Evolutionary conservation across 2,888 invertebrate species (phyloP).

Genomic region (Cybosia mesomella): DNA sequence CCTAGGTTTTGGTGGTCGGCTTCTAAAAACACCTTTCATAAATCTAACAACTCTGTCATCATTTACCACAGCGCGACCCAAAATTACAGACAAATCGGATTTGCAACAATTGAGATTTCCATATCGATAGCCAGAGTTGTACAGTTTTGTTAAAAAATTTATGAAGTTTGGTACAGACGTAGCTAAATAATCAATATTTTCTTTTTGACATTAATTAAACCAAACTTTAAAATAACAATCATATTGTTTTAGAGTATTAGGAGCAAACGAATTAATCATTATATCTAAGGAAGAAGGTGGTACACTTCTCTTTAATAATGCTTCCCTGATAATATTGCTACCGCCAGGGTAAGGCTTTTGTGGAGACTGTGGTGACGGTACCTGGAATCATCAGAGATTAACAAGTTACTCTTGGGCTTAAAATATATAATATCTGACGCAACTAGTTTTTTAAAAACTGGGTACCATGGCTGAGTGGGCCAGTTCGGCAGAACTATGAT

Average conservation of each 20-base stretch:
- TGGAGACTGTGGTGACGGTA: neutral
- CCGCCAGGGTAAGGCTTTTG: constrained; percentile 1
- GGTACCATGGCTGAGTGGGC: constrained; percentile 47
- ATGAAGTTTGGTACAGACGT: neutral
- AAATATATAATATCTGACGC: neutral
- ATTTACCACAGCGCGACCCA: neutral
- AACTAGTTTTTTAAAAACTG: constrained; percentile 21
- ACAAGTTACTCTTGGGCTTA: neutral
- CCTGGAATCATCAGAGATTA: neutral
- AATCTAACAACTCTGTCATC: constrained; percentile 12
- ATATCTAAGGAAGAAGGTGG: constrained; percentile 12
- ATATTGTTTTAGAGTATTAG: constrained; percentile 16
- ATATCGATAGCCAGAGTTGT: neutral
- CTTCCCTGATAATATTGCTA: neutral
- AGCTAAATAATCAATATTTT: neutral
- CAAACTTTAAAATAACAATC: constrained; percentile 12
- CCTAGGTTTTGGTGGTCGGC: neutral
- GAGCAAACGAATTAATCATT: constrained; percentile 10
- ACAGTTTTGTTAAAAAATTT: neutral
- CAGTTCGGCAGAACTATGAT: constrained; percentile 43
- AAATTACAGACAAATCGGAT: neutral
- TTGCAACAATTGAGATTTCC: neutral
- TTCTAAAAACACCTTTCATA: constrained; percentile 8
- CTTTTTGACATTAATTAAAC: constrained; percentile 12
- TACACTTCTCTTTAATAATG: constrained; percentile 12